Base-by-base conservation (phyloP, 2,888 invertebrate genomes). In the Metopia argyrocephala region DNA sequence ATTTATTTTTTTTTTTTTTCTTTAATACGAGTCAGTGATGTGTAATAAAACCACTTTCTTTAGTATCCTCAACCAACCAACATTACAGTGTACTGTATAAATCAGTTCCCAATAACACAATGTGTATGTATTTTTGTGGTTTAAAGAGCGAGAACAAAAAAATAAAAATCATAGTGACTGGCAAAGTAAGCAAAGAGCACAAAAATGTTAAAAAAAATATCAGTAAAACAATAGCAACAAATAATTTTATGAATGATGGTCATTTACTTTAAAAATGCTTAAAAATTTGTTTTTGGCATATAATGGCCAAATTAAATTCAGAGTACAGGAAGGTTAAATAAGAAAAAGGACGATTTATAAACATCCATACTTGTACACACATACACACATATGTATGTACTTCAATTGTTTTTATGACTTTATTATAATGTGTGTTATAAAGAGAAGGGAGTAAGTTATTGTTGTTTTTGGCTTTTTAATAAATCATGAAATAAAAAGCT, bases 281-380 rank as follows among this genome's bases (percentile, higher is more conserved):
- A 20, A 12, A 59, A 48, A 57, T 75, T 65, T 79, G 66, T 25
- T 79, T 71, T 76, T 79, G 70, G 38, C 75, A 70, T 61, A 56
- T 66, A 70, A 75, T 38, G 45, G 57, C 23, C 68, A 69, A 64
- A 69, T 69, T 62, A 68, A 68, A 28, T 46, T 59, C n/a, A n/a
- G n/a, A n/a, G n/a, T n/a, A n/a, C n/a, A n/a, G n/a, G n/a, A n/a
- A n/a, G n/a, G n/a, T n/a, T n/a, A n/a, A n/a, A n/a, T n/a, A n/a
- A n/a, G n/a, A n/a, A n/a, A n/a, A n/a, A n/a, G n/a, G n/a, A n/a
- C n/a, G n/a, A n/a, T n/a, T 45, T n/a, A n/a, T n/a, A n/a, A n/a
- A n/a, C n/a, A n/a, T n/a, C n/a, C n/a, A n/a, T n/a, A n/a, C n/a
- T n/a, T n/a, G n/a, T n/a, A 38, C 38, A 3, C 15, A 15, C 4